These are phyloP conservation scores for Chiloscyllium plagiosum DNA, from an alignment of 2,113 vertebrate genomes.

Conservation along the genomic window DNA sequence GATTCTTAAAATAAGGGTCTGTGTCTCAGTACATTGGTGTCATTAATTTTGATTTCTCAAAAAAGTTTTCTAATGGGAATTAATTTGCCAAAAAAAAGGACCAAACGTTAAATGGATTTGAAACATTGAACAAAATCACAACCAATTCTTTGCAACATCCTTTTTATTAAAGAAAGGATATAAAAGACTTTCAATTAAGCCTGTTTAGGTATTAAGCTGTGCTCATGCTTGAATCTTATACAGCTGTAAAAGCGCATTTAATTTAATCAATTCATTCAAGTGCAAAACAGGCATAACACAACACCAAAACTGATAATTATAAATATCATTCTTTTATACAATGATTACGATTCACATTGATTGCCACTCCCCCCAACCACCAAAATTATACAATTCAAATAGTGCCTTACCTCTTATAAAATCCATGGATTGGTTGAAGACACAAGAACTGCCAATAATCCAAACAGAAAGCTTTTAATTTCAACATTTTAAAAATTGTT, in stretches of 20 bases:
- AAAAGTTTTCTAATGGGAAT: background rate
- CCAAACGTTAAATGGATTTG: background rate
- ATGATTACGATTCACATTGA: background rate
- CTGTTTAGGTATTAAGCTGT: background rate
- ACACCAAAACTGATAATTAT: background rate
- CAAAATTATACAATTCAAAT: conserved; percentile 41
- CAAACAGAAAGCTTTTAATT: conserved; percentile 91
- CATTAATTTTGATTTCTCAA: background rate
- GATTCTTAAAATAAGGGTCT: no score
- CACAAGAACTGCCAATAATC: conserved; percentile 97
- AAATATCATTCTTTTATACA: background rate
- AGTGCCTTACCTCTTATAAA: conserved; percentile 82
- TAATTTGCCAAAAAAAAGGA: background rate
- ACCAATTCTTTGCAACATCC: background rate
- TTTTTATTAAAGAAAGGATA: background rate
- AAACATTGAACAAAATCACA: background rate
- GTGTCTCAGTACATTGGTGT: background rate
- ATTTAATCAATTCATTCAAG: conserved; percentile 42
- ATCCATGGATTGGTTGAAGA: conserved; percentile 80
- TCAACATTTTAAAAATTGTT: conserved; percentile 69
- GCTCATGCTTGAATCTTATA: conserved; percentile 37
- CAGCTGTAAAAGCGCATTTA: conserved; percentile 18
- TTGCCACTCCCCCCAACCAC: background rate
- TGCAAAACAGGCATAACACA: conserved; percentile 10
- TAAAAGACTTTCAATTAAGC: background rate